phyloP scores from a whole-genome alignment of 2,888 invertebrate genomes.

The Mythimna pallens region DNA sequence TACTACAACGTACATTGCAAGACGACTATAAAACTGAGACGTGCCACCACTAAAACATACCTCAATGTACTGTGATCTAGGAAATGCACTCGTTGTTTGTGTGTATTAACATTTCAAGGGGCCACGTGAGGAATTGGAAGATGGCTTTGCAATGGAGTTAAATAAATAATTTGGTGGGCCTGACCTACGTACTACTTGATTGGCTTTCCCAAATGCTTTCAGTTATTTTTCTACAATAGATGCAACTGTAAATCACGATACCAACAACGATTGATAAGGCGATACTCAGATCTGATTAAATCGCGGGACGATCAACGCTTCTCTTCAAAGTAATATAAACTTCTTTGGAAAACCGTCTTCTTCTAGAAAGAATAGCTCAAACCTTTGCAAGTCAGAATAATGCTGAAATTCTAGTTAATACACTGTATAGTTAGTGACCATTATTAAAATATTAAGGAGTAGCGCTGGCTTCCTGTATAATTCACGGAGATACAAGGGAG shows the following conservation, averaged over 20 bases:
- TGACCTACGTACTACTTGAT: not conserved
- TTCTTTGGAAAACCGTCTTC: not conserved
- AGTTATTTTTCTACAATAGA: no score
- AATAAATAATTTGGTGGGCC: not conserved
- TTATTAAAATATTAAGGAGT: conserved; percentile 53
- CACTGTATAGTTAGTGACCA: conserved; percentile 20
- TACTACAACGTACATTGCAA: conserved; percentile 50
- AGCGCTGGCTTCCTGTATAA: conserved; percentile 32
- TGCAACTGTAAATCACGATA: no score
- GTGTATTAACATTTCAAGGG: conserved; percentile 39
- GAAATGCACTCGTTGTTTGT: conserved; percentile 30
- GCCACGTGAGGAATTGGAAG: not conserved
- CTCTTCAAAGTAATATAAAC: not conserved
- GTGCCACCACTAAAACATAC: conserved; percentile 54
- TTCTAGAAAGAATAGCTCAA: not conserved
- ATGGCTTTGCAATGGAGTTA: not conserved
- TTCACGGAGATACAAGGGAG: conserved; percentile 45
- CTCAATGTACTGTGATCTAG: conserved; percentile 34
- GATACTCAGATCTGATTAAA: not conserved
- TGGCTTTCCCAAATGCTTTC: not conserved
- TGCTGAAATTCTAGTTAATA: conserved; percentile 7
- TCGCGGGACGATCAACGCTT: not conserved
- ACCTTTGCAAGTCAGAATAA: conserved; percentile 10
- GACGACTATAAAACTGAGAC: conserved; percentile 51
- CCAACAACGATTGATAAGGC: not conserved